Conservation (phyloP, 2,888 invertebrate species). For the Molanna angustata region DNA sequence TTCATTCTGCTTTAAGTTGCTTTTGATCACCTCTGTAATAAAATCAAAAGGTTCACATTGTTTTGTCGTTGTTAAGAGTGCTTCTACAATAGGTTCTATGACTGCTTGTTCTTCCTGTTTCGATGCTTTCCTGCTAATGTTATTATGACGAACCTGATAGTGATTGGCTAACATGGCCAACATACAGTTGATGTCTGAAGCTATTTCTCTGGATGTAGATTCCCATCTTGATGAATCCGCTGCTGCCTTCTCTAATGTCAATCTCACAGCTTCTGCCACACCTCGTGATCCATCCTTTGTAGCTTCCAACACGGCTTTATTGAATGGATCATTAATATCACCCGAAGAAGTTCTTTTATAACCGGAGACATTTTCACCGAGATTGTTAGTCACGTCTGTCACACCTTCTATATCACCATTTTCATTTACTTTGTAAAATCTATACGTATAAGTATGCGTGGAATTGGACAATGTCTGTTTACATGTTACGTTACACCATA, state of each 20-base stretch:
- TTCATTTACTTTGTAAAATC: conserved; percentile 58
- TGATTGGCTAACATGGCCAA: conserved; percentile 46
- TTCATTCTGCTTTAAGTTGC: conserved; percentile 14
- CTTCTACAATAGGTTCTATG: conserved; percentile 16
- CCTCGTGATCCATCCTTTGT: conserved; percentile 44
- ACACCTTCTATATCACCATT: conserved; percentile 55
- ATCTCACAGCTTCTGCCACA: conserved; percentile 49
- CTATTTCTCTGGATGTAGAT: conserved; percentile 45
- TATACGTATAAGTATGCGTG: conserved; percentile 62
- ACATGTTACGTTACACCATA: conserved; percentile 59
- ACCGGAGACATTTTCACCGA: conserved; percentile 51
- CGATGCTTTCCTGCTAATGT: background rate
- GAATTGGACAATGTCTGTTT: conserved; percentile 52
- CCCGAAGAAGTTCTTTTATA: conserved; percentile 45
- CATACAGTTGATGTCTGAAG: conserved; percentile 51
- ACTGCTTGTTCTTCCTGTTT: conserved; percentile 17
- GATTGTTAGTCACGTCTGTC: conserved; percentile 54
- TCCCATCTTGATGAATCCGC: conserved; percentile 48
- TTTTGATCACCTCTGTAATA: conserved; percentile 27
- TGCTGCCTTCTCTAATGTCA: conserved; percentile 46
- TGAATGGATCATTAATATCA: conserved; percentile 46
- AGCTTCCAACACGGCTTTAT: conserved; percentile 47
- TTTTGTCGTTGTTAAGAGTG: conserved; percentile 3
- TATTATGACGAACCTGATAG: conserved; percentile 36
- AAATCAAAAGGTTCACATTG: conserved; percentile 26